These are phyloP conservation scores for Melieria omissa DNA, from an alignment of 2,888 invertebrate genomes.

Conservation along the genomic window DNA sequence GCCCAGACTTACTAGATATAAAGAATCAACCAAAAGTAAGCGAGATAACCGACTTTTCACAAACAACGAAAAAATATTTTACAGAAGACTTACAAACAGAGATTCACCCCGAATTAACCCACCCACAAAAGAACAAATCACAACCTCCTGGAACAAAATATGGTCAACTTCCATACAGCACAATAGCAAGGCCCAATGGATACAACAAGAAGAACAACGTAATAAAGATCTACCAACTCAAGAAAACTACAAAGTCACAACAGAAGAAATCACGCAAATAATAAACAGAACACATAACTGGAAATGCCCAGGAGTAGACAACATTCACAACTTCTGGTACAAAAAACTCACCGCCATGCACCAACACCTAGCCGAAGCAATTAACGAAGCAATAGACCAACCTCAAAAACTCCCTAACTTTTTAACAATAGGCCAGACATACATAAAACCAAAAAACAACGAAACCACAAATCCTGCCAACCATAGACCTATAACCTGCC, in stretches of 20 bases:
- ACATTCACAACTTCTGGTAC: no score
- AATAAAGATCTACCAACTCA: neutral
- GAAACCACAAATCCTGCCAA: conserved; percentile 7
- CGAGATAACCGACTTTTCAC: conserved; percentile 11
- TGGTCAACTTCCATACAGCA: conserved; percentile 4
- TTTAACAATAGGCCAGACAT: conserved; percentile 10
- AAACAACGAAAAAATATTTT: conserved; percentile 20
- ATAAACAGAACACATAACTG: no score
- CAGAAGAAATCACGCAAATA: neutral
- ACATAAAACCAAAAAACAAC: conserved; percentile 19
- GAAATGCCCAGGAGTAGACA: no score
- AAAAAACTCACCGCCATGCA: no score
- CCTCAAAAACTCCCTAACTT: conserved; percentile 2
- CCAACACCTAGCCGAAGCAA: no score
- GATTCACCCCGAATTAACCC: neutral
- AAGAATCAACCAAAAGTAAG: conserved; percentile 14
- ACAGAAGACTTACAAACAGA: conserved; percentile 1
- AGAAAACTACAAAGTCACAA: neutral
- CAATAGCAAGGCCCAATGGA: no score
- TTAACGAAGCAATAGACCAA: neutral
- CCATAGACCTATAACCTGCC: conserved; percentile 21
- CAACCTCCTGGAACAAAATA: conserved; percentile 3
- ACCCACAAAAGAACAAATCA: conserved; percentile 15
- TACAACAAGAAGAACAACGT: conserved; percentile 13
- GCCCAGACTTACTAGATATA: conserved; percentile 1